These are phyloP conservation scores for Sylvietta virens DNA, from an alignment of 2,113 vertebrate genomes.

Conservation along the genomic window DNA sequence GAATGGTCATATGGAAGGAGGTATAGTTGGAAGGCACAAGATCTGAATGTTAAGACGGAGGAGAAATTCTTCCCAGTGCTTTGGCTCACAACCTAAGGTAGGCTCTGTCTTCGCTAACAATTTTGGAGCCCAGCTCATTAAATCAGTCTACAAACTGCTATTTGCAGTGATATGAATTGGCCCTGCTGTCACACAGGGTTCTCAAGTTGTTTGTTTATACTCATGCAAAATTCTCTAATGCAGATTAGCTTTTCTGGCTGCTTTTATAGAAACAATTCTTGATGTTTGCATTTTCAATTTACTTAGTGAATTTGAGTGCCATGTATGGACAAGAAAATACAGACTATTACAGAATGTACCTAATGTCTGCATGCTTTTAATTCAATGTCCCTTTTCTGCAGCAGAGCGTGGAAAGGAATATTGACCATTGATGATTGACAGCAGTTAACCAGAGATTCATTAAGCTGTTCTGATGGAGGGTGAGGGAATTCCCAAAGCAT, in stretches of 20 bases:
- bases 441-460: neutral
- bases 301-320: neutral
- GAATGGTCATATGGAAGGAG: neutral
- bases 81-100: neutral
- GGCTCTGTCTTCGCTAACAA: neutral
- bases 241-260: neutral
- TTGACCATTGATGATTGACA: neutral
- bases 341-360: neutral
- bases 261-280: neutral
- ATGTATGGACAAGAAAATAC: neutral
- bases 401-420: neutral
- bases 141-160: neutral
- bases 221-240: neutral
- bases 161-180: neutral
- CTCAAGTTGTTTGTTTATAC: neutral
- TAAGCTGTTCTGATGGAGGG: neutral
- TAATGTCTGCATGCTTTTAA: neutral
- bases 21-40: neutral
- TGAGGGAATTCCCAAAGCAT: neutral
- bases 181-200: neutral
- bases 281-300: neutral
- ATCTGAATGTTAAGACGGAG: neutral
- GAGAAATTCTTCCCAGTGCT: neutral
- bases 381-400: neutral
- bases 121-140: neutral